Base-by-base conservation (phyloP, 2,888 invertebrate genomes). In the Nineta flava region DNA sequence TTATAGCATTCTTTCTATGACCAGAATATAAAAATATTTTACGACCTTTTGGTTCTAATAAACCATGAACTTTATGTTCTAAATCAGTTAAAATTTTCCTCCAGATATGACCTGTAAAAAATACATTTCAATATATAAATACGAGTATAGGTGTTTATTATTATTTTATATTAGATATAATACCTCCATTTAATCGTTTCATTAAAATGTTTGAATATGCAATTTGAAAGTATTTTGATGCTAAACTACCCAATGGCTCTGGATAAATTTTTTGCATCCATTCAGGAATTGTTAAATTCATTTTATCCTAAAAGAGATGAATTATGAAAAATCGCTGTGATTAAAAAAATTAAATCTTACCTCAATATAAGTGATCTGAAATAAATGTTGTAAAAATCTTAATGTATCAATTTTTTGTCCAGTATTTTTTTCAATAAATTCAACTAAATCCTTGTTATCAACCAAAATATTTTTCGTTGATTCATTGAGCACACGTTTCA, bases 1-100 rank as follows among this genome's bases (percentile, higher is more conserved):
- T 67, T 12, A 72, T 66, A 7, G 78, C 64, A 26, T 75, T 76
- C 4, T 73, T 70, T 57, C 78, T 77, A 59, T 79, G 78, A 1
- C 70, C 74, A 31, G 73, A 68, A 59, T 69, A 73, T 19, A 75
- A 55, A 54, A 63, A 66, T 19, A 74, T 60, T 55, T 69, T 71
- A 5, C 60, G 58, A 1, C 53, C 58, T 13, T 53, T 49, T 3
- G 58, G 56, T 5, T 51, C 9, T n/a, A 59, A 48, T n/a, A 52
- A 55, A 31, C 56, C 58, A 26, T 59, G 58, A 34, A 56, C 57
- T 9, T 57, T 55, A 3, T 56, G 54, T 40, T 59, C 46, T 62
- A 68, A 65, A 45, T 66, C 63, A 1, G 60, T 55, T 0, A 65
- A 55, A 13, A 70, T 62, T 34, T 62, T 61, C 19, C 62, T 61